Evolutionary conservation across 1,140 invertebrate species (phyloP).

Genomic region (Lordiphosa stackelbergi): DNA sequence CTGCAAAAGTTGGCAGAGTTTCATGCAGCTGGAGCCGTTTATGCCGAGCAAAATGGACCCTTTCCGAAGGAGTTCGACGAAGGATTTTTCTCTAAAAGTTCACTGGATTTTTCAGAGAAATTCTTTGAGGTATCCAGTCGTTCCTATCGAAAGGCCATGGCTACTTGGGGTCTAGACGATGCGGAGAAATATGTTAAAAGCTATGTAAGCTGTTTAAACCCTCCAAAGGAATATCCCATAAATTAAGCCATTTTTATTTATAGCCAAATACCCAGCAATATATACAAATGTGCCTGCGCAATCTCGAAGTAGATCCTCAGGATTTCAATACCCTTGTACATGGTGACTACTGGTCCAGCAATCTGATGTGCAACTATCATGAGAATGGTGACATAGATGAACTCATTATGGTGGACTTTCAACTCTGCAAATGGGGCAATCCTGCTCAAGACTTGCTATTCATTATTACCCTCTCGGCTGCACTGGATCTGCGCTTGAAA

Average conservation of each 20-base stretch:
- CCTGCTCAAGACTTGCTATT: conserved; percentile 75
- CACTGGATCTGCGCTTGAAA: conserved; percentile 43
- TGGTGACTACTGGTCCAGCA: conserved; percentile 79
- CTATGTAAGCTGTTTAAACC: conserved; percentile 36
- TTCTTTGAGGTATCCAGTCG: conserved; percentile 11
- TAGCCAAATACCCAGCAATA: conserved; percentile 47
- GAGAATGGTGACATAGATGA: conserved; percentile 42
- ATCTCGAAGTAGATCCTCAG: conserved; percentile 55
- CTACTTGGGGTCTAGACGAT: conserved; percentile 43
- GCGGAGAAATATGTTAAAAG: conserved; percentile 47
- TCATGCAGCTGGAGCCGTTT: conserved; percentile 78
- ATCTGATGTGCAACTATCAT: conserved; percentile 76
- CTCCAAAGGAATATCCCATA: neutral
- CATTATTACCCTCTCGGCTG: conserved; percentile 60
- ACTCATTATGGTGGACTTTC: conserved; percentile 76
- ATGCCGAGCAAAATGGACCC: conserved; percentile 38
- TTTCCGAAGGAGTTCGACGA: conserved; percentile 36
- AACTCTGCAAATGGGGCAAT: conserved; percentile 69
- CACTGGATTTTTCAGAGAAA: neutral
- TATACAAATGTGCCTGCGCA: conserved; percentile 17
- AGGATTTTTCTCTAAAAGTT: conserved; percentile 31
- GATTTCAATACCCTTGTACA: conserved; percentile 82
- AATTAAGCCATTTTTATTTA: neutral
- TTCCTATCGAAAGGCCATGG: conserved; percentile 42
- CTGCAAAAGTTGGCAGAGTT: conserved; percentile 79